A percentile compares a stretch with the other conserved stretches of the same genome.
Conservation (phyloP, 2,797 vertebrate species). For the Tamandua tetradactyla region DNA sequence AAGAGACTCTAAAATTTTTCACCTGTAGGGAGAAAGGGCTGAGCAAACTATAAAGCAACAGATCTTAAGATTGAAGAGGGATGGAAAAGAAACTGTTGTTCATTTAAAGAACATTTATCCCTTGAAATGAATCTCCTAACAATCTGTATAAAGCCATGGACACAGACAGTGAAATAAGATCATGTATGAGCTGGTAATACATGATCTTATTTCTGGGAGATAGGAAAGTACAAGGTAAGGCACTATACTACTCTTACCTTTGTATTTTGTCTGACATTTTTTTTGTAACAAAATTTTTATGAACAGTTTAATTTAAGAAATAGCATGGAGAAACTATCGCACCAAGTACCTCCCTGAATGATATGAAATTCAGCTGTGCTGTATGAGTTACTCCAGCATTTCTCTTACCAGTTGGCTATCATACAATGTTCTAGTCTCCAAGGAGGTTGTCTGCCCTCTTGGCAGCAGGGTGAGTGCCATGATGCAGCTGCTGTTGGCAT, state of each 20-base stretch:
- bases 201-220: too few species aligned
- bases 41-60: conserved; percentile 13
- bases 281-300: conserved; percentile 26
- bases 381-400: background rate
- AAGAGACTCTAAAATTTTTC: background rate
- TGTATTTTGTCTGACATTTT: background rate
- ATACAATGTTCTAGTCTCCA: conserved; percentile 47
- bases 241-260: background rate
- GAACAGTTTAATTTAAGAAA: conserved; percentile 21
- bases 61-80: background rate
- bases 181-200: background rate
- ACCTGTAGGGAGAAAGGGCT: conserved; percentile 21
- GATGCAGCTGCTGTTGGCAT: conserved; percentile 78
- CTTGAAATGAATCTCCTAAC: background rate
- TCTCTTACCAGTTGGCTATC: conserved; percentile 62
- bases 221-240: background rate
- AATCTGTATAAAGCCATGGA: background rate
- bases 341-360: conserved; percentile 3
- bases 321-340: background rate
- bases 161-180: background rate
- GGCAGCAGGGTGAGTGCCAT: conserved; percentile 71
- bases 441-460: conserved; percentile 72
- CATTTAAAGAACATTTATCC: conserved; percentile 1
- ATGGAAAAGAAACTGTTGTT: background rate
- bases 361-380: conserved; percentile 26